Evolutionary conservation across 2,888 invertebrate genomes (phyloP).

Genomic region (Acanthosepion lycidas): DNA sequence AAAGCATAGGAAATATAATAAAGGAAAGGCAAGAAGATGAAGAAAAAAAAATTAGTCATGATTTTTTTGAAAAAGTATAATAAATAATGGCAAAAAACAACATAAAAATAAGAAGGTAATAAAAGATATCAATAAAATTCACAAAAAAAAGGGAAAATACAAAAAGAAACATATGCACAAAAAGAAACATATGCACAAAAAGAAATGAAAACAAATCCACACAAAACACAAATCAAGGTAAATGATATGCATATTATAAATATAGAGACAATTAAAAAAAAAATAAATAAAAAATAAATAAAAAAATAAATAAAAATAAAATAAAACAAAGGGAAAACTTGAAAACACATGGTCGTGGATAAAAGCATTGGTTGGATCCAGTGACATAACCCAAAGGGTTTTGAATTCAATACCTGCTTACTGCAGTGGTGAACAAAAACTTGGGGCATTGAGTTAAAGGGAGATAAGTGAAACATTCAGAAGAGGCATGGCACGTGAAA

Average conservation of each 20-base stretch:
- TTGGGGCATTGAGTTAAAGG: no score
- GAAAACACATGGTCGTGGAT: background rate
- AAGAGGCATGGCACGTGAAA: no score
- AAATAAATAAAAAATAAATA: background rate
- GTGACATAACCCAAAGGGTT: no score
- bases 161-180: background rate
- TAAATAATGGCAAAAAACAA: background rate
- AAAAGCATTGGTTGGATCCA: no score
- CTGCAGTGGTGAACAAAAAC: no score
- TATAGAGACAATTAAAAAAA: background rate
- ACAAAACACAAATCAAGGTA: background rate
- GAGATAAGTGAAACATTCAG: no score
- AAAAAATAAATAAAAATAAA: no score
- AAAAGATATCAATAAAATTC: background rate
- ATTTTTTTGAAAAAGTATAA: background rate
- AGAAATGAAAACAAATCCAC: background rate
- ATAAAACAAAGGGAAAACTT: background rate
- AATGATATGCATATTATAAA: background rate
- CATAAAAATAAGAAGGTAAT: background rate
- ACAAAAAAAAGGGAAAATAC: background rate
- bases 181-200: background rate
- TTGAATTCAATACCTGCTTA: no score
- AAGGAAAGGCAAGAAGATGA: background rate
- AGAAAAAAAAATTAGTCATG: background rate
- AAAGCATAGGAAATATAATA: background rate